A percentile compares a stretch with the other conserved stretches of the same genome.
phyloP scores from a whole-genome alignment of 37 sponge, comb jelly and placozoan species.

The Axinella damicornis region DNA sequence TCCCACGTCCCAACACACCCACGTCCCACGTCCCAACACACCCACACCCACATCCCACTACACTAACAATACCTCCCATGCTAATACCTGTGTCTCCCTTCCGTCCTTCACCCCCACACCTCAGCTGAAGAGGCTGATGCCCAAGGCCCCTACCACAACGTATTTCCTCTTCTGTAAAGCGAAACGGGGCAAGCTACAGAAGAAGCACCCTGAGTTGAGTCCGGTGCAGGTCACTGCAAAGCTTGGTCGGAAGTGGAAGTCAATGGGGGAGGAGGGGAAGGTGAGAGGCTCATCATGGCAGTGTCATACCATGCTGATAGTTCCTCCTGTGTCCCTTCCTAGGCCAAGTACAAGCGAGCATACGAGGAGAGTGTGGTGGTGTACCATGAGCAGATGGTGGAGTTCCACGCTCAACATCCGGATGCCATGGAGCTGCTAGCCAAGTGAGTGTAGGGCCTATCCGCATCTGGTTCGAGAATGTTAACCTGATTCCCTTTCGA shows the following conservation, averaged over 20 bases:
- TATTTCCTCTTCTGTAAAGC: slow-evolving; percentile 63
- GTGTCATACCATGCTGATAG: too few species aligned
- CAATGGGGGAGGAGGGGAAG: slow-evolving; percentile 12
- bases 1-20: background rate
- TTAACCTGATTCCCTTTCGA: background rate
- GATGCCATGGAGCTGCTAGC: slow-evolving; percentile 52
- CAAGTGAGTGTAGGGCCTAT: background rate
- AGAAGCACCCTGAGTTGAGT: slow-evolving; percentile 57
- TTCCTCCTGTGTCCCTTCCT: too few species aligned
- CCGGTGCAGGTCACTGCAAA: slow-evolving; percentile 32
- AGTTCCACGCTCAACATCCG: slow-evolving; percentile 57
- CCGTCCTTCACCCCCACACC: background rate
- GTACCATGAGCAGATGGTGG: slow-evolving; percentile 44
- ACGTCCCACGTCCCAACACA: too few species aligned
- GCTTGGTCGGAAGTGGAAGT: slow-evolving; percentile 61
- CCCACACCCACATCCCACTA: too few species aligned
- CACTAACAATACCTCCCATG: too few species aligned
- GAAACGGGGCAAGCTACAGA: slow-evolving; percentile 39
- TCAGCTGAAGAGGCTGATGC: slow-evolving; percentile 38
- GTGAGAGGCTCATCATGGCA: too few species aligned
- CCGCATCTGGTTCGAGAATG: background rate
- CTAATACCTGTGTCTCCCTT: too few species aligned
- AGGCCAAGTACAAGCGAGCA: slow-evolving; percentile 37
- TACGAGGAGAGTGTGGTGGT: slow-evolving; percentile 1
- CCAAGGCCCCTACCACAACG: slow-evolving; percentile 58